Percentiles rank a stretch among this genome's conserved stretches.
phyloP scores from a whole-genome alignment of 2,113 vertebrate genomes.

The Piaya cayana region DNA sequence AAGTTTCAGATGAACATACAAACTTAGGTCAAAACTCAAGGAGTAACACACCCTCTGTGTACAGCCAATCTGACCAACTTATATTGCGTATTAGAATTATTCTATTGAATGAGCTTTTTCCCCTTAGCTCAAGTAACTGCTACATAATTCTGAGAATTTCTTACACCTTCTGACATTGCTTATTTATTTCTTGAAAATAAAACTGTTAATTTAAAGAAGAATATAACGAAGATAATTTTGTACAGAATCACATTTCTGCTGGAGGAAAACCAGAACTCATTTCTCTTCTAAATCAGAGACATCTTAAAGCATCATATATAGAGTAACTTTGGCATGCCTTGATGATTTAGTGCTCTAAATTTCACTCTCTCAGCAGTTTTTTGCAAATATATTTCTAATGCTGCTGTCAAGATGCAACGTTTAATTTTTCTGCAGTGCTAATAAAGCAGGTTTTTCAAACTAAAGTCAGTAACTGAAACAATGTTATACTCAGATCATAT shows the following conservation, averaged over 20 bases:
- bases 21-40: background rate
- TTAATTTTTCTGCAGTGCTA: constrained; percentile 31
- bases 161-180: background rate
- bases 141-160: background rate
- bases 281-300: constrained; percentile 34
- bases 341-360: constrained; percentile 41
- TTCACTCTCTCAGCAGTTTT: constrained; percentile 46
- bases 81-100: background rate
- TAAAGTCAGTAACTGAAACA: background rate
- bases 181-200: background rate
- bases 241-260: background rate
- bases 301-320: background rate
- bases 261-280: background rate
- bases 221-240: background rate
- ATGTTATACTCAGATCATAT: background rate
- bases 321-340: background rate
- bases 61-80: background rate
- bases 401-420: constrained; percentile 32
- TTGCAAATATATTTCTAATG: constrained; percentile 32
- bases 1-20: background rate
- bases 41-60: background rate
- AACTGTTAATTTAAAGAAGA: background rate
- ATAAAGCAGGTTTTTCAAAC: constrained; percentile 57
- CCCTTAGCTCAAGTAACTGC: background rate
- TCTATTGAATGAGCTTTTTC: background rate